Conservation (phyloP, 2,113 vertebrate species). For the Nansenia antarctica region DNA sequence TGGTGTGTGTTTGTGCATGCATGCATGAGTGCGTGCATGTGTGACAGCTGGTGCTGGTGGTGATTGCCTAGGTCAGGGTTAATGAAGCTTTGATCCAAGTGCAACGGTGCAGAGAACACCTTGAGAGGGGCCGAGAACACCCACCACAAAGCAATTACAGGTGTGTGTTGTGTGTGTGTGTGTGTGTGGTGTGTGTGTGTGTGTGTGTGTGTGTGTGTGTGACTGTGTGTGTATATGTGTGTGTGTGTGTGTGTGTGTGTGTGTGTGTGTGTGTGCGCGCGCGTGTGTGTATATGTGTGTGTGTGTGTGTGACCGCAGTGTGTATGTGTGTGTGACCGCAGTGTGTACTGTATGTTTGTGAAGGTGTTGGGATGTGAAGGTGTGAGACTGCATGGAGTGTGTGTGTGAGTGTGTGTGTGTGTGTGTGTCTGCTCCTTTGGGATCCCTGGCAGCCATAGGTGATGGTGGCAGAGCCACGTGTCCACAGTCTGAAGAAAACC, state of each 20-base stretch:
- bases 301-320: background rate
- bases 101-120: slow-evolving; percentile 12
- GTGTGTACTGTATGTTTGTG: slow-evolving; percentile 5
- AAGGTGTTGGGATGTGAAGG: background rate
- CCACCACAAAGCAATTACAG: slow-evolving; percentile 25
- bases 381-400: background rate
- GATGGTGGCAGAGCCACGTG: background rate
- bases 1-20: background rate
- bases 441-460: too few species aligned
- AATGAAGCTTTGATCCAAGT: slow-evolving; percentile 8
- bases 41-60: background rate
- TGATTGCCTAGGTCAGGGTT: background rate
- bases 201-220: background rate
- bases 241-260: slow-evolving; percentile 8
- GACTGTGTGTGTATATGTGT: slow-evolving; percentile 6
- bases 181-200: slow-evolving; percentile 13
- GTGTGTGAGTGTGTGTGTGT: background rate
- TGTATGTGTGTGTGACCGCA: background rate
- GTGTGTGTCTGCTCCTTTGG: too few species aligned
- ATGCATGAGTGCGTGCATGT: background rate
- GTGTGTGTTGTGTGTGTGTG: slow-evolving; percentile 10
- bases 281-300: background rate
- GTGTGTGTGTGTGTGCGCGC: slow-evolving; percentile 1
- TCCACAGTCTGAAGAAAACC: too few species aligned
- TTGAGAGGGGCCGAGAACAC: slow-evolving; percentile 6